A percentile compares a stretch with the other conserved stretches of the same genome.
These are phyloP conservation scores for Scaeva pyrastri DNA, from an alignment of 2,888 invertebrate species.

Conservation along the genomic window DNA sequence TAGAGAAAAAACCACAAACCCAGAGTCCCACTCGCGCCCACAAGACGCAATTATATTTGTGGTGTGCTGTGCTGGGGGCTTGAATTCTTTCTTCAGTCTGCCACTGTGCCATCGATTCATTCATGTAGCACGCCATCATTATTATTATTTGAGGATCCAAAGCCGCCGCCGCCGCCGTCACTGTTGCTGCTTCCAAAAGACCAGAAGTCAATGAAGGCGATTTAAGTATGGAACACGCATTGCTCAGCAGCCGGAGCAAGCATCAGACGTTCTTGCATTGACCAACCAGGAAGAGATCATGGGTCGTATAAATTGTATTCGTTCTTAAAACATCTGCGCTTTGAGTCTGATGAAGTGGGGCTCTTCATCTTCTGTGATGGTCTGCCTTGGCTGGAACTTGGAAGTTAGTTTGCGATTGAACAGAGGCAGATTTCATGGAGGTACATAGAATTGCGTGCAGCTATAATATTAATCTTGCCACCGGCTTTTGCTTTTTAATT, in stretches of 20 bases:
- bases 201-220: constrained; percentile 69
- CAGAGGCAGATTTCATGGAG: constrained; percentile 12
- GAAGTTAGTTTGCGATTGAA: constrained; percentile 15
- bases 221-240: constrained; percentile 49
- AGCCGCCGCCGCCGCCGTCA: constrained; percentile 1
- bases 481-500: constrained; percentile 66
- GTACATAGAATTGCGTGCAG: constrained; percentile 64
- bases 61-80: not conserved
- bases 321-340: constrained; percentile 60
- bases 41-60: constrained; percentile 35
- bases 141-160: constrained; percentile 5
- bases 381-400: not conserved
- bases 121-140: constrained; percentile 51
- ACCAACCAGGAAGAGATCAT: constrained; percentile 73
- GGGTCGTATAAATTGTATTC: constrained; percentile 65
- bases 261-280: constrained; percentile 35
- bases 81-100: constrained; percentile 44
- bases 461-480: constrained; percentile 65
- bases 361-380: not conserved
- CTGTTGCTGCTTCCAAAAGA: constrained; percentile 27
- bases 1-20: not conserved
- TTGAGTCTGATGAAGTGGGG: not conserved
- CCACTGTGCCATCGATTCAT: constrained; percentile 49
- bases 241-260: not conserved
- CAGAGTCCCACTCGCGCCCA: constrained; percentile 44